Conservation (phyloP, 2,113 vertebrate species). For the Melanerpes formicivorus region DNA sequence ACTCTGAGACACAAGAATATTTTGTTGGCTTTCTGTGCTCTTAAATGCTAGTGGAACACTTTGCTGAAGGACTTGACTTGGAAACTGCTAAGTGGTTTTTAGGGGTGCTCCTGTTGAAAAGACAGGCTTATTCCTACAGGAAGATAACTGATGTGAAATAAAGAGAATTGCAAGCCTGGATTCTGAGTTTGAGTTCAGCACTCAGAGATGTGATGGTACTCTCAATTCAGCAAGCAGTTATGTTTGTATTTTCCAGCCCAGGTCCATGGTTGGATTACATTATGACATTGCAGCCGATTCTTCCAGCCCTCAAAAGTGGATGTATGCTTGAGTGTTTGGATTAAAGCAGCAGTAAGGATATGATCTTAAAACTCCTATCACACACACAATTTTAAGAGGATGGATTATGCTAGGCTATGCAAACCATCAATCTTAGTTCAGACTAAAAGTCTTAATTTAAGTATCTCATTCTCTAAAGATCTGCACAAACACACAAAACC, state of each 20-base stretch:
- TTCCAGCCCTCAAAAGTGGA: not conserved
- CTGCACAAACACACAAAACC: not conserved
- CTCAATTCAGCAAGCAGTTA: not conserved
- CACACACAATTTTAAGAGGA: not conserved
- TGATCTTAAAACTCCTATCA: not conserved
- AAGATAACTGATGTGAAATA: not conserved
- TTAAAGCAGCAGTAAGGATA: constrained; percentile 5
- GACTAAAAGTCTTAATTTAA: not conserved
- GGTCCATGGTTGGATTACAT: not conserved
- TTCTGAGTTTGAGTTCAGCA: not conserved
- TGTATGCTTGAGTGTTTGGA: not conserved
- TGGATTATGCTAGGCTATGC: not conserved
- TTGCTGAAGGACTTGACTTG: not conserved
- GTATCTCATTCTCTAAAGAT: not conserved
- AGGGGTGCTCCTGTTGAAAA: not conserved
- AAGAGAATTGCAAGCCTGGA: not conserved
- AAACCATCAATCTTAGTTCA: not conserved
- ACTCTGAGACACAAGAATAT: accelerated
- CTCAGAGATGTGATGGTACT: not conserved
- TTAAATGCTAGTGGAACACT: not conserved
- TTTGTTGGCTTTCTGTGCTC: not conserved
- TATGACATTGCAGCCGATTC: not conserved
- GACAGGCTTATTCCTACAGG: not conserved
- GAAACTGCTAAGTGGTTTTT: not conserved
- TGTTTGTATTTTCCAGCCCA: not conserved